phyloP scores from a whole-genome alignment of 2,888 invertebrate species.

The Drosophila robusta region DNA sequence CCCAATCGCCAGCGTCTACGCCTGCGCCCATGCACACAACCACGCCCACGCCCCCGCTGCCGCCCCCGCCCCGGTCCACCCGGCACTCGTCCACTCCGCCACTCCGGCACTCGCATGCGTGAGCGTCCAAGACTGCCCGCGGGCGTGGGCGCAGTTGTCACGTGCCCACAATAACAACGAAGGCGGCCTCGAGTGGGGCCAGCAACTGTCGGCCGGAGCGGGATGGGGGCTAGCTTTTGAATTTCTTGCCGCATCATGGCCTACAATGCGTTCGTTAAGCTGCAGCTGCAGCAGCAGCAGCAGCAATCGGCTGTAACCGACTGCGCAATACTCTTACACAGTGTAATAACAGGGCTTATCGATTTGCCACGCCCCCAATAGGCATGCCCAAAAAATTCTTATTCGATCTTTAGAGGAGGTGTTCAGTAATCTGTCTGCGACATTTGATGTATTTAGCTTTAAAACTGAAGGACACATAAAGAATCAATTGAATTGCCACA shows the following conservation, averaged over 20 bases:
- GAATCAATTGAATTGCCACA: too few species aligned
- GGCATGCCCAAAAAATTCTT: too few species aligned
- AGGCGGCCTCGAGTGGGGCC: slow-evolving; percentile 31
- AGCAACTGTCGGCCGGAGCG: background rate
- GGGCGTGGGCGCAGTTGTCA: slow-evolving; percentile 77
- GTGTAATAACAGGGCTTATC: too few species aligned
- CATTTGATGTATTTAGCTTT: too few species aligned
- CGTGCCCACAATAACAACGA: slow-evolving; percentile 75
- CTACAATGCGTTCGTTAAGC: slow-evolving; percentile 69
- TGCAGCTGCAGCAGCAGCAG: slow-evolving; percentile 5
- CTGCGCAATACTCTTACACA: too few species aligned
- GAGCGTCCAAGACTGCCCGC: slow-evolving; percentile 49
- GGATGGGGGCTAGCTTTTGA: slow-evolving; percentile 34
- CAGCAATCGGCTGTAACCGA: background rate
- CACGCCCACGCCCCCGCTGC: slow-evolving; percentile 15
- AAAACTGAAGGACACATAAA: too few species aligned
- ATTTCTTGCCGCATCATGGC: slow-evolving; percentile 49
- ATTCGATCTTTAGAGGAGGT: too few species aligned
- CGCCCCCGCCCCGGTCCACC: slow-evolving; percentile 8
- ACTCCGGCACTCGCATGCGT: slow-evolving; percentile 39
- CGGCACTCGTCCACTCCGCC: slow-evolving; percentile 3
- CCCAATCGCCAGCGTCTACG: slow-evolving; percentile 16
- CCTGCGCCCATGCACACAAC: slow-evolving; percentile 27
- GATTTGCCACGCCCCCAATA: too few species aligned
- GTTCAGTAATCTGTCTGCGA: too few species aligned